Conservation (phyloP, 2,113 vertebrate genomes). For the Camelus dromedarius region DNA sequence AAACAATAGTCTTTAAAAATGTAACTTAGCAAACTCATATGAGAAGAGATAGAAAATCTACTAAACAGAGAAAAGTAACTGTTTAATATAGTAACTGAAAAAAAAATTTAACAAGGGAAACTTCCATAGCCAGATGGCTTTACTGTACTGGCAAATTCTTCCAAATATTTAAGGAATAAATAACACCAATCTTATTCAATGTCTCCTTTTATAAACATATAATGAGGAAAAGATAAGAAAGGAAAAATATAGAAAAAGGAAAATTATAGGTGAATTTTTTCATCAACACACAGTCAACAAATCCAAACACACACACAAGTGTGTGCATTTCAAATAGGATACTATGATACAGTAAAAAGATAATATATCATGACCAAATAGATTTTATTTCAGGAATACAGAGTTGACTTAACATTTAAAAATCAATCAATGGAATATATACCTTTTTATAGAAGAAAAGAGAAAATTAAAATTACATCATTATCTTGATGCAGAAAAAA, state of each 20-base stretch:
- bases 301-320: background rate
- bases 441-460: background rate
- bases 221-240: background rate
- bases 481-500: background rate
- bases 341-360: background rate
- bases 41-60: background rate
- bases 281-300: background rate
- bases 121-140: background rate
- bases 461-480: background rate
- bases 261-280: background rate
- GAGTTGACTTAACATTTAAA: background rate
- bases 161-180: background rate
- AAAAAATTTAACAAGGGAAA: background rate
- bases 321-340: background rate
- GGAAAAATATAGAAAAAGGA: background rate
- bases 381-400: slow-evolving; percentile 13
- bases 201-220: background rate
- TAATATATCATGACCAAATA: background rate
- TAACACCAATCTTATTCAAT: background rate
- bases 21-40: background rate
- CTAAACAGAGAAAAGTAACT: background rate
- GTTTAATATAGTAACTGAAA: slow-evolving; percentile 19
- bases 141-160: background rate
- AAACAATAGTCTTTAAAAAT: background rate
- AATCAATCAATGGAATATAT: background rate